Evolutionary conservation across 2,797 vertebrate genomes (phyloP).

Genomic region (Phaenicophaeus curvirostris): DNA sequence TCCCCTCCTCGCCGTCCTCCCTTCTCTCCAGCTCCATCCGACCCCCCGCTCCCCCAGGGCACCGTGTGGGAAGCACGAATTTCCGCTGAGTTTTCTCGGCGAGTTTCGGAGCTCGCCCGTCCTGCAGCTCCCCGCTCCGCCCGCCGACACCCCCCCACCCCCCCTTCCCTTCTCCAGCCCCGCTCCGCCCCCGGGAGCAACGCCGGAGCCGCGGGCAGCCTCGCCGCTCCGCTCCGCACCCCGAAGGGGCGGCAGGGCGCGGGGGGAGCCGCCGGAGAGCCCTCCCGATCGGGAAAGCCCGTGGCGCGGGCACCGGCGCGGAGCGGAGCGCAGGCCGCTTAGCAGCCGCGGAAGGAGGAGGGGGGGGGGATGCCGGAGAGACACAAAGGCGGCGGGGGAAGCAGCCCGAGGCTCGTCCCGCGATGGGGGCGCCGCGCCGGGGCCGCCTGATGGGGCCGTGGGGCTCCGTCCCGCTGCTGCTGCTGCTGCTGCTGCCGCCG

Average conservation of each 20-base stretch:
- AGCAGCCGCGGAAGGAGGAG: slow-evolving; percentile 63
- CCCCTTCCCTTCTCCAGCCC: background rate
- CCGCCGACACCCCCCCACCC: background rate
- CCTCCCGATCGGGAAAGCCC: background rate
- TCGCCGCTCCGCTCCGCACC: background rate
- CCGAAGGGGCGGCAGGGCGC: background rate
- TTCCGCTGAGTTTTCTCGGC: slow-evolving; percentile 77
- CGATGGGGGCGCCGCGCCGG: slow-evolving; percentile 38
- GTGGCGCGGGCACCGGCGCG: slow-evolving; percentile 53
- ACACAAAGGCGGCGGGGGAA: slow-evolving; percentile 66
- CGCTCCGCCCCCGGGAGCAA: background rate
- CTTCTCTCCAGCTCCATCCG: slow-evolving; percentile 47
- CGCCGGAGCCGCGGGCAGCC: background rate
- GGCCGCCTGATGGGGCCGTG: slow-evolving; percentile 73
- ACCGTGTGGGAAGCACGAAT: slow-evolving; percentile 86
- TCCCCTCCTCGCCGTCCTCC: slow-evolving; percentile 40
- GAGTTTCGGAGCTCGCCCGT: slow-evolving; percentile 51
- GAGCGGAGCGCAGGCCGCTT: slow-evolving; percentile 56
- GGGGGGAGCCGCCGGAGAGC: background rate
- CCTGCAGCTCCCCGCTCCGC: background rate
- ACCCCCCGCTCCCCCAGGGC: slow-evolving; percentile 75
- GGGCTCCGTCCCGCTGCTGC: slow-evolving; percentile 47
- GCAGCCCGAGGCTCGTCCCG: slow-evolving; percentile 55
- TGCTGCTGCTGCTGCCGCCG: slow-evolving; percentile 27
- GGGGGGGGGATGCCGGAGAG: slow-evolving; percentile 75